phyloP scores from a whole-genome alignment of 2,113 vertebrate genomes.

The Bos taurus region DNA sequence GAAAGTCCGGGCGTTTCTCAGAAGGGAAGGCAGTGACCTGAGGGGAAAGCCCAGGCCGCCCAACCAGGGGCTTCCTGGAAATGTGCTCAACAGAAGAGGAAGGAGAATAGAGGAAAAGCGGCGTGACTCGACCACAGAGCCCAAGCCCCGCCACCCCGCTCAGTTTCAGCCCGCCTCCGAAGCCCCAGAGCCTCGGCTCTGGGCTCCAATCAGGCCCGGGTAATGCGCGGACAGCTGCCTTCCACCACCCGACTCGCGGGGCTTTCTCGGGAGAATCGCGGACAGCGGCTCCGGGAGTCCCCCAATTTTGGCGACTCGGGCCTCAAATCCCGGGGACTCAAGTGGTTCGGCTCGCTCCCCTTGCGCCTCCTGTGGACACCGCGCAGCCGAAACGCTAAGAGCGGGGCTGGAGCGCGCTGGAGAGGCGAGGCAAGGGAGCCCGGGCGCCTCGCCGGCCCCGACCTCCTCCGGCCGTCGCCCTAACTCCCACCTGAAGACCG shows the following conservation, averaged over 20 bases:
- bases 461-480: background rate
- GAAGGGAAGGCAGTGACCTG: background rate
- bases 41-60: background rate
- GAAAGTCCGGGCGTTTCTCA: background rate
- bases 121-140: background rate
- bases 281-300: background rate
- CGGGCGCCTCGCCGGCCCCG: background rate
- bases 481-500: conserved; percentile 55
- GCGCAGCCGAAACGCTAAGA: background rate
- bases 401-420: background rate
- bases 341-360: background rate
- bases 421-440: background rate
- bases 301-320: background rate
- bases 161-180: background rate
- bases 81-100: conserved; percentile 8
- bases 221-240: background rate
- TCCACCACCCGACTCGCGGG: background rate
- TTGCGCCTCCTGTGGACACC: background rate
- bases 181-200: background rate
- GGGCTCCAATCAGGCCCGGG: background rate
- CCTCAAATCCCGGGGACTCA: background rate
- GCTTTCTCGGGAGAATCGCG: background rate
- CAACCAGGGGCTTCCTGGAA: conserved; percentile 23
- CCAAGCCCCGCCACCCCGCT: background rate
- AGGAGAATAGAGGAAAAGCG: background rate